A percentile compares a stretch with the other conserved stretches of the same genome.
These are phyloP conservation scores for Monoplex corrugatus DNA, from an alignment of 2,888 invertebrate species.

Conservation along the genomic window DNA sequence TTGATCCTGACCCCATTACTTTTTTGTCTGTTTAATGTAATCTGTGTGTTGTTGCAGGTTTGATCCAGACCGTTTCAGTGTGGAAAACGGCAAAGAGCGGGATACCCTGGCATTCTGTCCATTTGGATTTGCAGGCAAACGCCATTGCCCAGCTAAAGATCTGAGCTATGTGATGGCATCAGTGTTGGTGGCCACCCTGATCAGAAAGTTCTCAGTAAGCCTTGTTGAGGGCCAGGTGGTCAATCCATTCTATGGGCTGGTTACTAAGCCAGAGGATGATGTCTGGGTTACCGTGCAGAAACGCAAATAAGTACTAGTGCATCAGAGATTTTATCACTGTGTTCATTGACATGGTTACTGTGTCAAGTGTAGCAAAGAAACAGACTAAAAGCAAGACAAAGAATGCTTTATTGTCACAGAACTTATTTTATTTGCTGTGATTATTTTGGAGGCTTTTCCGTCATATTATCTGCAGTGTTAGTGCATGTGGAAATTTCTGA, in stretches of 20 bases:
- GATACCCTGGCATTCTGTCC: slow-evolving; percentile 76
- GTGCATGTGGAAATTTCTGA: no score
- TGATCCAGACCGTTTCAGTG: slow-evolving; percentile 79
- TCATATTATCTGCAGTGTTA: no score
- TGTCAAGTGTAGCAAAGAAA: no score
- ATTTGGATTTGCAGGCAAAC: slow-evolving; percentile 81
- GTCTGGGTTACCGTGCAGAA: slow-evolving; percentile 78
- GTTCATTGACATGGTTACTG: no score
- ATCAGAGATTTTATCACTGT: no score
- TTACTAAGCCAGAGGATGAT: slow-evolving; percentile 80
- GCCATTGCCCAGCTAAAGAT: slow-evolving; percentile 73
- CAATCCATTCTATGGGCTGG: slow-evolving; percentile 76
- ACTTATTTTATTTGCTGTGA: no score
- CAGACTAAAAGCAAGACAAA: no score
- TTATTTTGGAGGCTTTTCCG: no score
- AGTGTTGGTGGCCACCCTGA: slow-evolving; percentile 70
- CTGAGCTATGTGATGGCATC: slow-evolving; percentile 75
- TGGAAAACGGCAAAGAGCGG: slow-evolving; percentile 67
- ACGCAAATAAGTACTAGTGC: slow-evolving; percentile 59
- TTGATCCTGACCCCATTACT: no score
- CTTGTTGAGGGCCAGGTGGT: slow-evolving; percentile 79
- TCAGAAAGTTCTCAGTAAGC: slow-evolving; percentile 73
- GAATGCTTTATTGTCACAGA: no score
- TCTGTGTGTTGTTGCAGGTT: slow-evolving; percentile 69
- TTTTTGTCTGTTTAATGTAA: no score